These are phyloP conservation scores for Oasisia sp. DNA, from an alignment of 2,888 invertebrate species.

Conservation along the genomic window DNA sequence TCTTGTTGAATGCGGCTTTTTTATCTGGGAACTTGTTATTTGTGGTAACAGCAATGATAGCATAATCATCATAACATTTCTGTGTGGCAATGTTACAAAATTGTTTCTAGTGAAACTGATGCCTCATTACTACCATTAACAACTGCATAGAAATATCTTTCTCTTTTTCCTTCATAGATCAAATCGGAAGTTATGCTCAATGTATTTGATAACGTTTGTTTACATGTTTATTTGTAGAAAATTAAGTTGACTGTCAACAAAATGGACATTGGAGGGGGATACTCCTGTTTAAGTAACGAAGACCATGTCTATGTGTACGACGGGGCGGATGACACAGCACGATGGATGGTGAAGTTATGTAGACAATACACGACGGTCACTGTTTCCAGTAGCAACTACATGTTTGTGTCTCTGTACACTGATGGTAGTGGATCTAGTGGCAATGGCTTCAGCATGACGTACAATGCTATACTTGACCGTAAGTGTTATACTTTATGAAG, in stretches of 20 bases:
- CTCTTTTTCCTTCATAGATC: too few relatives aligned
- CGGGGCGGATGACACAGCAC: neutral
- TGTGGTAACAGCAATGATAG: too few relatives aligned
- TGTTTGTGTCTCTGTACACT: neutral
- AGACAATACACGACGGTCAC: neutral
- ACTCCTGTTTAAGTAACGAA: neutral
- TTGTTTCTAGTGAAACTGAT: too few relatives aligned
- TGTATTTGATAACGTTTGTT: neutral
- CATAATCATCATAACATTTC: too few relatives aligned
- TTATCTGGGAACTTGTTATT: too few relatives aligned
- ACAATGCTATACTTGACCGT: neutral
- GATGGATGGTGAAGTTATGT: neutral
- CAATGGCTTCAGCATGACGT: neutral
- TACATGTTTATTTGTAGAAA: neutral
- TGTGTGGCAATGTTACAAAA: too few relatives aligned
- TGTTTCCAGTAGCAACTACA: neutral
- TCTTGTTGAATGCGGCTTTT: too few relatives aligned
- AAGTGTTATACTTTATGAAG: neutral
- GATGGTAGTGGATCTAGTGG: neutral
- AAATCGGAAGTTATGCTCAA: too few relatives aligned
- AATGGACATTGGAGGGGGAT: neutral
- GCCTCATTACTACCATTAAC: too few relatives aligned
- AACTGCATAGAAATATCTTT: too few relatives aligned
- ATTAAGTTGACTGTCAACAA: neutral
- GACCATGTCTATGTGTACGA: neutral